Conservation (phyloP, 2,888 invertebrate genomes). For the Drepanosiphum platanoidis region DNA sequence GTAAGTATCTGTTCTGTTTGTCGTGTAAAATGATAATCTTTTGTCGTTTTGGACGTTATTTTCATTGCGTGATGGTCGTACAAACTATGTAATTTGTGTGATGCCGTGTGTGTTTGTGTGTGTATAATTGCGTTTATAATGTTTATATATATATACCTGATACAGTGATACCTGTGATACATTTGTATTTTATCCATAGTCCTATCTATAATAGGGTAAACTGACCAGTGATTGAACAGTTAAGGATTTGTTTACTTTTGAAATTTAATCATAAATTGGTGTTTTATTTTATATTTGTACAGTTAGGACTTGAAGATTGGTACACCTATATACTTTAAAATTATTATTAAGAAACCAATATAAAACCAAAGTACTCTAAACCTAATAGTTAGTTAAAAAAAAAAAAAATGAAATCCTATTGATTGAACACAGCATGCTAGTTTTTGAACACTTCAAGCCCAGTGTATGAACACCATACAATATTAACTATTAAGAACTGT, state of each 20-base stretch:
- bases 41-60: no score
- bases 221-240: constrained; percentile 7
- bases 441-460: constrained; percentile 1
- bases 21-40: no score
- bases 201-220: no score
- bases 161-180: no score
- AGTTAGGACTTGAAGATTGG: background rate
- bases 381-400: background rate
- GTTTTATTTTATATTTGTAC: background rate
- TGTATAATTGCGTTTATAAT: no score
- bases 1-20: no score
- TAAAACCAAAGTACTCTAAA: background rate
- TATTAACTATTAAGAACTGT: background rate
- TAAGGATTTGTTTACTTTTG: background rate
- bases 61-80: no score
- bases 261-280: background rate
- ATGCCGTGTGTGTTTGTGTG: no score
- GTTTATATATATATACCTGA: no score
- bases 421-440: background rate
- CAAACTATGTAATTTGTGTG: no score
- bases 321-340: background rate
- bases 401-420: constrained; percentile 15
- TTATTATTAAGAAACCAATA: background rate
- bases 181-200: no score
- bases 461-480: background rate